A percentile compares a stretch with the other conserved stretches of the same genome.
phyloP scores from a whole-genome alignment of 2,888 invertebrate species.

The Caenorhabditis sp. region DNA sequence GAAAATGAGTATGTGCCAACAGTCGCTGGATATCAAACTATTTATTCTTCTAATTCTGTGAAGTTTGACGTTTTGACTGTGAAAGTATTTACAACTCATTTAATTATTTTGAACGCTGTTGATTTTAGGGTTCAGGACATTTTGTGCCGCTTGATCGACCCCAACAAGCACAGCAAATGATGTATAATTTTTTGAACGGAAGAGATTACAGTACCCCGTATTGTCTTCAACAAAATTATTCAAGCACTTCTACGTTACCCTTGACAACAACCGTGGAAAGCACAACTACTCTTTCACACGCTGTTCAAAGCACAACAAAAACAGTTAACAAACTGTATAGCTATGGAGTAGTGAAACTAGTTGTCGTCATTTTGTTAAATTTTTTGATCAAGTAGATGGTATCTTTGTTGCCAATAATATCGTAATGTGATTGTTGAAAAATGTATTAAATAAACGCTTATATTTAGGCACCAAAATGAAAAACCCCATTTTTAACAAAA shows the following conservation, averaged over 20 bases:
- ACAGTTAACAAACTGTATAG: no score
- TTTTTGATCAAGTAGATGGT: no score
- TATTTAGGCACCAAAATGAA: no score
- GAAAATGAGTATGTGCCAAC: conserved; percentile 34
- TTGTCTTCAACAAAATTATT: background rate
- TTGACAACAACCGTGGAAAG: conserved; percentile 21
- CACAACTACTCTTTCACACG: background rate
- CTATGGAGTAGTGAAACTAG: no score
- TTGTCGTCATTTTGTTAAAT: no score
- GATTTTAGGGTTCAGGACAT: conserved; percentile 70
- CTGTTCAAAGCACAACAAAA: background rate
- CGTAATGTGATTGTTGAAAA: no score
- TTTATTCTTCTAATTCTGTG: conserved; percentile 35
- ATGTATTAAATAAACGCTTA: no score
- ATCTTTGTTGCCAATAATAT: no score
- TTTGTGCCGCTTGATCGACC: conserved; percentile 71
- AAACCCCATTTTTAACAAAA: no score
- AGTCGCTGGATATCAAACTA: conserved; percentile 61
- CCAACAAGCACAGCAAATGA: conserved; percentile 67
- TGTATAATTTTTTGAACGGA: conserved; percentile 62
- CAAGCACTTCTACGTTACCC: background rate
- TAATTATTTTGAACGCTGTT: background rate
- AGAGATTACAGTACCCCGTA: conserved; percentile 64
- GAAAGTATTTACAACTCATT: conserved; percentile 35
- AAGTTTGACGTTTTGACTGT: conserved; percentile 68